Conservation (phyloP, 2,888 invertebrate genomes). For the Philereme transversata region DNA sequence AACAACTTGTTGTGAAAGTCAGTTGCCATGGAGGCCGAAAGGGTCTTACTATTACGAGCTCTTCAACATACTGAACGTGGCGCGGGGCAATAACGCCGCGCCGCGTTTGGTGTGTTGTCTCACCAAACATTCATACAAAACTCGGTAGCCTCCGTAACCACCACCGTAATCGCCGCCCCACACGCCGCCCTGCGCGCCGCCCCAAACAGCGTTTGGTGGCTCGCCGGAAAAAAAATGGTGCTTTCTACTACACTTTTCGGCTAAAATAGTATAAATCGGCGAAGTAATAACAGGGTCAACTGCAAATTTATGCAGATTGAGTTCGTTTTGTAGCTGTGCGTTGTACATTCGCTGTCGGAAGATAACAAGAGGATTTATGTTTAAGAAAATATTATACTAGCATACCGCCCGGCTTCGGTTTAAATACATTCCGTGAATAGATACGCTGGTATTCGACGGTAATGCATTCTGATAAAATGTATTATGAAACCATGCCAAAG, state of each 20-base stretch:
- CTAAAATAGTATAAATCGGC: conserved; percentile 48
- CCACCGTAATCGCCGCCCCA: no score
- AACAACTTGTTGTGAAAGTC: no score
- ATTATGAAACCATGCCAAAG: not conserved
- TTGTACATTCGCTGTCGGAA: conserved; percentile 58
- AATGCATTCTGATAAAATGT: conserved; percentile 6
- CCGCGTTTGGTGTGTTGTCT: no score
- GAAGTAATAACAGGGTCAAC: conserved; percentile 69
- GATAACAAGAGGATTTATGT: conserved; percentile 67
- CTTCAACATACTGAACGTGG: no score
- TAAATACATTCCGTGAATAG: not conserved
- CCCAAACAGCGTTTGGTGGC: no score
- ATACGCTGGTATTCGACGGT: conserved; percentile 33
- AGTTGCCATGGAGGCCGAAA: no score
- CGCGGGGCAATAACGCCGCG: no score
- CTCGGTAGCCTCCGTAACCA: no score
- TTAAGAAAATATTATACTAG: conserved; percentile 55
- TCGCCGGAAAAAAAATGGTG: no score
- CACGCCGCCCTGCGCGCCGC: no score
- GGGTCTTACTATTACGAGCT: no score
- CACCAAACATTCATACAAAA: no score
- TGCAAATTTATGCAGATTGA: conserved; percentile 76
- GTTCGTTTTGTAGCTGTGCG: conserved; percentile 68
- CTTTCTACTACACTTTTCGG: conserved; percentile 7
- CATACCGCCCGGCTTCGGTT: conserved; percentile 36